A percentile compares a stretch with the other conserved stretches of the same genome.
These are phyloP conservation scores for Elysia chlorotica DNA, from an alignment of 1,140 invertebrate genomes.

Conservation along the genomic window DNA sequence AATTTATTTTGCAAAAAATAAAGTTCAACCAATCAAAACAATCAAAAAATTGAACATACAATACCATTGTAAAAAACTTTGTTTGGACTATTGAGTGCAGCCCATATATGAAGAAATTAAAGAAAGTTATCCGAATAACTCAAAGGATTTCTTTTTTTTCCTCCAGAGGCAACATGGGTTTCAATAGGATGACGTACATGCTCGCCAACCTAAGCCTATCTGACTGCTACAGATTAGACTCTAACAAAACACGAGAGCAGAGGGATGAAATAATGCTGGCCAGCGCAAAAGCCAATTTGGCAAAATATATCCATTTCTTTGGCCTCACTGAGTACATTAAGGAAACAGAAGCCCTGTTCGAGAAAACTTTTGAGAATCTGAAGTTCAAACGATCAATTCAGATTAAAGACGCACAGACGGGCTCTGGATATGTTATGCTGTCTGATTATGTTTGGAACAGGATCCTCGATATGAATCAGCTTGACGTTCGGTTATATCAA, in stretches of 20 bases:
- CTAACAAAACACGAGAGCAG: conserved; percentile 68
- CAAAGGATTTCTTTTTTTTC: too few relatives aligned
- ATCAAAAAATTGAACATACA: too few relatives aligned
- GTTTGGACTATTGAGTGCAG: too few relatives aligned
- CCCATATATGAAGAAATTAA: too few relatives aligned
- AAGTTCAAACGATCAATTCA: conserved; percentile 37
- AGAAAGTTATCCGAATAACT: too few relatives aligned
- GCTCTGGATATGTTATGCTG: conserved; percentile 54
- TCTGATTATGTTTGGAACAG: conserved; percentile 73
- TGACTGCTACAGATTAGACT: conserved; percentile 89
- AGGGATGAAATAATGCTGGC: conserved; percentile 84
- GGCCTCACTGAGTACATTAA: conserved; percentile 93
- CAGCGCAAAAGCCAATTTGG: conserved; percentile 93
- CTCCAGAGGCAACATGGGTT: conserved; percentile 81
- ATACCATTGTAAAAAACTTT: too few relatives aligned
- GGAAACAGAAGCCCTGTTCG: conserved; percentile 94
- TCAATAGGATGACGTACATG: conserved; percentile 97
- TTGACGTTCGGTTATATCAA: conserved; percentile 92
- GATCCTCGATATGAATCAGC: conserved; percentile 80
- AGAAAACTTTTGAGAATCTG: conserved; percentile 88
- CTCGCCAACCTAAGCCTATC: conserved; percentile 84
- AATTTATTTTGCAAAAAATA: too few relatives aligned
- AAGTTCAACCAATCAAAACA: too few relatives aligned
- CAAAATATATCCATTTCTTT: conserved; percentile 89
- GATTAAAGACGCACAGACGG: conserved; percentile 54